Evolutionary conservation across 2,797 vertebrate species (phyloP), one percentile per base, ranked within the genome.

Genomic region (Parauchenoglanis punctatus): DNA sequence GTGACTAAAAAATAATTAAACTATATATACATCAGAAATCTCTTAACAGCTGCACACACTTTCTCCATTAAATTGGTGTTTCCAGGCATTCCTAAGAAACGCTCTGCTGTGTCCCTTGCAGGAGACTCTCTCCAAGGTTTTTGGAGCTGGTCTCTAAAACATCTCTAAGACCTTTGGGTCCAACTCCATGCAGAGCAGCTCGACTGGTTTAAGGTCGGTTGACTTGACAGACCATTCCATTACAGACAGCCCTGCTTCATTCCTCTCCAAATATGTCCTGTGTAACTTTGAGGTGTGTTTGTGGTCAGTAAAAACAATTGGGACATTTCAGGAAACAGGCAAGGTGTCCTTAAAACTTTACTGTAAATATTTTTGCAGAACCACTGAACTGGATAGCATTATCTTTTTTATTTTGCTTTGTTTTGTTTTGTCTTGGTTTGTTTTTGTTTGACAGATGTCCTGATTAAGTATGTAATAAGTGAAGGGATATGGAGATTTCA

Each of bases 311-410:
- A 25, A 84, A 84, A 58, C 83, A 84, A 25, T 56, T 25, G 67
- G 83, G 83, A 44, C 83, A 84, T 84, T 72, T 84, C 67, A 84
- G 65, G 52, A 84, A 84, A 56, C 11, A 58, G 52, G 12, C 52
- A 73, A 72, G 20, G 20, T 72, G 83, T 73, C 67, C 67, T 35
- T 44, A 84, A 58, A n/a, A 31, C 18, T 65, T 87, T 81, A 56
- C 67, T 88, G 87, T 88, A 81, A 63, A 85, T 88, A 88, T 49
- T 81, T 67, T 68, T 78, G 63, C 35, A 70, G 20, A 61, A 20
- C 58, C 77, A 58, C 59, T 85, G 49, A 67, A 73, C 44, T 72
- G 72, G 61, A 86, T 25, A 83, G 23, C 31, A 63, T 76, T 76
- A 7, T 5, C 15, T 72, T 15, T n/a, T 40, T 44, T 72, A 5